A percentile compares a stretch with the other conserved stretches of the same genome.
These are phyloP conservation scores for Phylloscopus trochilus DNA, from an alignment of 2,113 vertebrate species.

Conservation along the genomic window DNA sequence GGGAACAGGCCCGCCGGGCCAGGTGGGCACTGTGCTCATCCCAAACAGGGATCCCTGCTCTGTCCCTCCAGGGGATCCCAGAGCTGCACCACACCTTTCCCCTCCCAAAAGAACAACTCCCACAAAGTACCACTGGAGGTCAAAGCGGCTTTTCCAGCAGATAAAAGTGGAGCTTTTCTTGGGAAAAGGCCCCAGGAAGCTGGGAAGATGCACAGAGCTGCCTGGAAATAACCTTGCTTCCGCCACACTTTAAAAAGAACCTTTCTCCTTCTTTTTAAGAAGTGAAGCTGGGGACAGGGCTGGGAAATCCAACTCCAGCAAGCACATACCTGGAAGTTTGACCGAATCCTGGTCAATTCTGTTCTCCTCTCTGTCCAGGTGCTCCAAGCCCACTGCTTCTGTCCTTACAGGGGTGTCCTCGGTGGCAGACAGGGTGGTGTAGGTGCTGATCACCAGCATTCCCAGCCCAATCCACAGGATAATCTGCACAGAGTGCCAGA, in stretches of 20 bases:
- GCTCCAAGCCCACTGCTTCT: constrained; percentile 52
- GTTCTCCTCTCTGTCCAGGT: constrained; percentile 1
- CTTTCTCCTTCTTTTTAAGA: neutral
- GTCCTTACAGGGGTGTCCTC: constrained; percentile 58
- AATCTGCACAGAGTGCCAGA: constrained; percentile 71
- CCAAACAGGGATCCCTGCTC: accelerated
- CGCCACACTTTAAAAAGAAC: neutral
- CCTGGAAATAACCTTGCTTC: neutral
- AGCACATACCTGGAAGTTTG: constrained; percentile 70
- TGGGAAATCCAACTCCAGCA: neutral
- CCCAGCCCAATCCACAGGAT: constrained; percentile 92
- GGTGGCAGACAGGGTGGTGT: constrained; percentile 85
- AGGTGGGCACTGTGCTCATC: neutral
- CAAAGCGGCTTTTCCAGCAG: neutral
- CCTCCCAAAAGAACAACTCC: neutral
- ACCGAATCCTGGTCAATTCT: constrained; percentile 29
- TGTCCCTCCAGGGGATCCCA: neutral
- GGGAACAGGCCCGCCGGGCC: neutral
- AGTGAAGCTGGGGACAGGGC: neutral
- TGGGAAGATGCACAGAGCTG: neutral
- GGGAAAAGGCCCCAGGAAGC: neutral
- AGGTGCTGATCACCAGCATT: constrained; percentile 91
- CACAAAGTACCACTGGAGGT: accelerated
- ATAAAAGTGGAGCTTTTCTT: neutral
- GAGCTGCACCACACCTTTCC: neutral